phyloP scores from a whole-genome alignment of 2,797 vertebrate species.

The Notolepis coatsorum region DNA sequence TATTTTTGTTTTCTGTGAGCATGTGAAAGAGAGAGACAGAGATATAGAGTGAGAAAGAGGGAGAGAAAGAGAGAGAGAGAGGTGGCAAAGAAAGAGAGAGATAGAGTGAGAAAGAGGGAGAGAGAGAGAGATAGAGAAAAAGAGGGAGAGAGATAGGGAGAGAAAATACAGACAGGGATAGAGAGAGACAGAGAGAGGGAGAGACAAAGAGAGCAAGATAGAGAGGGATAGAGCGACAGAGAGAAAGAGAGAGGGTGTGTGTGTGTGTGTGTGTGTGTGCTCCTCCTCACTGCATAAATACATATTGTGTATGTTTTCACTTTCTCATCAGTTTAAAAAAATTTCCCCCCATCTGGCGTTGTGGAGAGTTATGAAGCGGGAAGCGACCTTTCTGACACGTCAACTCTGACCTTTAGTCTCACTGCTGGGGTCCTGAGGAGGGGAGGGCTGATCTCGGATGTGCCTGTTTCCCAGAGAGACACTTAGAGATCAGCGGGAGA shows the following conservation, averaged over 20 bases:
- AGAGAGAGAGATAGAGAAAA: not conserved
- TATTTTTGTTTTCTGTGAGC: no score
- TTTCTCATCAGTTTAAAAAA: constrained; percentile 58
- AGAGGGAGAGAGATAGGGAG: not conserved
- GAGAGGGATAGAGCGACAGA: not conserved
- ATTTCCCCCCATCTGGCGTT: constrained; percentile 44
- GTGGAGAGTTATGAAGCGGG: constrained; percentile 65
- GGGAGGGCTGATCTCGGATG: constrained; percentile 37
- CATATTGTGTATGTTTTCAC: constrained; percentile 36
- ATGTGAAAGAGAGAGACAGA: constrained; percentile 40
- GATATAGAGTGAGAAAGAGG: not conserved
- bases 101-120: not conserved
- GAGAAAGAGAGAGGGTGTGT: constrained; percentile 18
- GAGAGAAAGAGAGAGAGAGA: not conserved
- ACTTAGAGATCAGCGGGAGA: constrained; percentile 57
- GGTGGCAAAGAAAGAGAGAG: not conserved
- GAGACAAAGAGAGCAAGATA: no score
- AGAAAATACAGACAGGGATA: not conserved
- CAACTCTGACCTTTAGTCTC: constrained; percentile 59
- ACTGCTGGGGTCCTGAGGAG: constrained; percentile 32
- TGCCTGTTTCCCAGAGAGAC: constrained; percentile 62
- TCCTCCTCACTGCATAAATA: constrained; percentile 26
- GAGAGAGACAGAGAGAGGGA: not conserved
- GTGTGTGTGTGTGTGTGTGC: constrained; percentile 22
- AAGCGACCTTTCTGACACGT: constrained; percentile 66